Percentiles rank a stretch among this genome's conserved stretches.
phyloP scores from a whole-genome alignment of 2,113 vertebrate species.

The Gymnogyps californianus region DNA sequence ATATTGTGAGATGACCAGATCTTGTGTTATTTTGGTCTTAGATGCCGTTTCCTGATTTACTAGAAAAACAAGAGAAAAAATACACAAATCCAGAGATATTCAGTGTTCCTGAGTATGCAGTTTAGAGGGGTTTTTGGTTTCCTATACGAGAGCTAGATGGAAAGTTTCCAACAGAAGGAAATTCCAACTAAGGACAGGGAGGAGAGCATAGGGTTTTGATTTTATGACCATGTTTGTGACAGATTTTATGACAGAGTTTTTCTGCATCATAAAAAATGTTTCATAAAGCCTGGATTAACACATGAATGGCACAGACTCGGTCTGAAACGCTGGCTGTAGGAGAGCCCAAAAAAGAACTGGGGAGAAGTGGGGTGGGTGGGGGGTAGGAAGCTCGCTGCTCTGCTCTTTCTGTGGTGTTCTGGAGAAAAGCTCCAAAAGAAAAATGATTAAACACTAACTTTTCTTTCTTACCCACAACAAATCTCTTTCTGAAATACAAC shows the following conservation, averaged over 20 bases:
- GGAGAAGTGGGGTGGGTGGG: not conserved
- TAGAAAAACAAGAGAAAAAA: not conserved
- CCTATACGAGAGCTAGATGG: not conserved
- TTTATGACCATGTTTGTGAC: constrained; percentile 37
- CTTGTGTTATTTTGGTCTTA: not conserved
- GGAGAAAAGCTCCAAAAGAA: not conserved
- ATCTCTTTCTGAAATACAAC: not conserved
- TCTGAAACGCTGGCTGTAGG: not conserved
- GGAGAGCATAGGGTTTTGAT: not conserved
- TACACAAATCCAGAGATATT: not conserved
- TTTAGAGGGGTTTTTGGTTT: not conserved
- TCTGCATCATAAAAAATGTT: not conserved
- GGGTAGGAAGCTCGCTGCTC: not conserved
- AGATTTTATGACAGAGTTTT: constrained; percentile 24
- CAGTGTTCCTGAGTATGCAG: not conserved
- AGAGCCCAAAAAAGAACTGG: not conserved
- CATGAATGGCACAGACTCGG: not conserved
- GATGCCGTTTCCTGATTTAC: not conserved
- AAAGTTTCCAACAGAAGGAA: constrained; percentile 43
- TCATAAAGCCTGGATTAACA: not conserved
- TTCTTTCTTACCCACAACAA: not conserved
- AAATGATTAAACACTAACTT: not conserved
- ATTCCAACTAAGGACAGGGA: not conserved
- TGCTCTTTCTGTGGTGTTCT: not conserved
- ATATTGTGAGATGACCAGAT: not conserved